Base-by-base conservation (phyloP, 2,797 vertebrate genomes). In the Muscicapa comitata region DNA sequence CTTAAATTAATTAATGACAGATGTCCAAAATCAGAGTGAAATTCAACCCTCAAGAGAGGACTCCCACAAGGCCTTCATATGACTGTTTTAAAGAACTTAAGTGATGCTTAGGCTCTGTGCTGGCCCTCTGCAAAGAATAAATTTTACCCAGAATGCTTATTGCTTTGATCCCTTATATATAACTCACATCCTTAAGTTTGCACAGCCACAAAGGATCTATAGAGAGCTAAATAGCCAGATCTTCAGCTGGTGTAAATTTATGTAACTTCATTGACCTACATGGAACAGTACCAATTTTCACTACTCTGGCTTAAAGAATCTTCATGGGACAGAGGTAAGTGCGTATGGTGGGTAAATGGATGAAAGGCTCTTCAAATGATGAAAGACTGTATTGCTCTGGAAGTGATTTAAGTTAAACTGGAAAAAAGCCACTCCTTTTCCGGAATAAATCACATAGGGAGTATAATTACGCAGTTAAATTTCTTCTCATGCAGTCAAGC, bases 401-500 rank as follows among this genome's bases (percentile, higher is more conserved):
- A 96, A 97, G 93, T 86, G 91, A 96, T 96, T 97, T 94, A 96
- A 93, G 75, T 90, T 94, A 90, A 96, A 96, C 95, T 87, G 90
- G 89, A 94, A 95, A 93, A 96, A 95, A 94, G 93, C 95, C 95
- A 96, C 95, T 97, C 94, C 95, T 95, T 96, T 94, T 96, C 94
- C 94, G 42, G 93, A 93, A 94, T 94, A 88, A 94, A 91, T 93
- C 94, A 88, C 93, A 88, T 20, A 79, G 94, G 91, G 95, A 94
- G 90, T 90, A 84, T 96, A 94, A 94, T 95, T 97, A 94, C 48
- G 66, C 89, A 86, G 94, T 94, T 90, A 94, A 91, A 93, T 95
- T 94, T 95, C 95, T 95, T 95, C 83, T 95, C 86, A 90, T 96
- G 94, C 86, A 94, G 88, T 94, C 90, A 93, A 59, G 94, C 93